A percentile compares a stretch with the other conserved stretches of the same genome.
phyloP scores from a whole-genome alignment of 1,140 invertebrate genomes.

The Aphidius ervi region DNA sequence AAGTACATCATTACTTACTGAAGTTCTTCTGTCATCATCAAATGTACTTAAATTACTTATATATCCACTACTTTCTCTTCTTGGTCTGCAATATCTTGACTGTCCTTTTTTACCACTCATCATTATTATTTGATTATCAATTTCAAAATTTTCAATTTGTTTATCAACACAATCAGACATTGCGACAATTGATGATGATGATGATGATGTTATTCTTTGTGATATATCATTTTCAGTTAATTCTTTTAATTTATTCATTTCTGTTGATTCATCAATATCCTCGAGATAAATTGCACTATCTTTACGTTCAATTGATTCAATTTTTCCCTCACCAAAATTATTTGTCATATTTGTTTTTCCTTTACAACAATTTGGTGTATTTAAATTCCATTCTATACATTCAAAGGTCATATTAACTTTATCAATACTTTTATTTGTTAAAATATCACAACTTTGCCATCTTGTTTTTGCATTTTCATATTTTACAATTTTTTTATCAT shows the following conservation, averaged over 20 bases:
- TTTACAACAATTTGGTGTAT: neutral
- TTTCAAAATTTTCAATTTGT: neutral
- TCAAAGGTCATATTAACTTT: too few species aligned
- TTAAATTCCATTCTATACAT: too few species aligned
- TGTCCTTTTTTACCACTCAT: neutral
- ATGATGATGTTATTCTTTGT: neutral
- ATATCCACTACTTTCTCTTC: constrained; percentile 45
- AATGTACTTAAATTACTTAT: constrained; percentile 41
- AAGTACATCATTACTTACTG: constrained; percentile 25
- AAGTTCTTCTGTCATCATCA: constrained; percentile 35
- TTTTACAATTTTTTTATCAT: neutral
- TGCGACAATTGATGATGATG: too few species aligned
- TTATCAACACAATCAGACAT: too few species aligned
- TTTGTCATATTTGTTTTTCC: neutral
- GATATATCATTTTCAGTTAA: too few species aligned
- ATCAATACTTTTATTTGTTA: too few species aligned
- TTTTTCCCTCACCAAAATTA: neutral
- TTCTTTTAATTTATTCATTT: constrained; percentile 18
- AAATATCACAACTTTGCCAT: neutral
- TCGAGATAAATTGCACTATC: constrained; percentile 29
- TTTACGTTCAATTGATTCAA: constrained; percentile 3
- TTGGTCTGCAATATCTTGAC: constrained; percentile 24
- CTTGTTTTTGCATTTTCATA: constrained; percentile 2
- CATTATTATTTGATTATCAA: neutral
- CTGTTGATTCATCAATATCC: constrained; percentile 29